Evolutionary conservation across 1,140 invertebrate genomes (phyloP).

Genomic region (Polypedilum vanderplanki): DNA sequence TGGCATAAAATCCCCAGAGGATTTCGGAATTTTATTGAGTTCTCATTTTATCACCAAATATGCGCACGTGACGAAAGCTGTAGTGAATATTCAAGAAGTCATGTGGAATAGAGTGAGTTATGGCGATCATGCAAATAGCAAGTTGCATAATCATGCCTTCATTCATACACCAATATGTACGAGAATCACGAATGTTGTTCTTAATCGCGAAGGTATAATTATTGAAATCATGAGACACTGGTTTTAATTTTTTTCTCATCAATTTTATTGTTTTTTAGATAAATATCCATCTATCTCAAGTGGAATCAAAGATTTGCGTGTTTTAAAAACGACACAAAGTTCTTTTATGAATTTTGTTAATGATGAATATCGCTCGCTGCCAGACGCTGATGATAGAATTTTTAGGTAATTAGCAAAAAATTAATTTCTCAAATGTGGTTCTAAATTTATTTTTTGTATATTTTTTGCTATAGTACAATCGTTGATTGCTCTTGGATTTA

Average conservation of each 20-base stretch:
- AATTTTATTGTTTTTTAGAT: slow-evolving; percentile 33
- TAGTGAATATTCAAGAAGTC: slow-evolving; percentile 59
- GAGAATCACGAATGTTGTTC: slow-evolving; percentile 57
- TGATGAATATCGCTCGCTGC: slow-evolving; percentile 65
- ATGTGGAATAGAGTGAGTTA: slow-evolving; percentile 62
- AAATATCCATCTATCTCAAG: slow-evolving; percentile 51
- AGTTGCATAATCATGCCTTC: slow-evolving; percentile 66
- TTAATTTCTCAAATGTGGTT: no score
- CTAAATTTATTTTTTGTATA: no score
- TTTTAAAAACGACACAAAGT: slow-evolving; percentile 69
- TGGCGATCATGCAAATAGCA: slow-evolving; percentile 42
- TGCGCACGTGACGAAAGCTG: slow-evolving; percentile 58
- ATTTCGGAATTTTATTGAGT: slow-evolving; percentile 61
- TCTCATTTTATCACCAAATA: slow-evolving; percentile 67
- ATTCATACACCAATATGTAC: slow-evolving; percentile 55
- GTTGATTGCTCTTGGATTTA: slow-evolving; percentile 66
- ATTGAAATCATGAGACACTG: neutral
- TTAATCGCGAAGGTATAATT: slow-evolving; percentile 54
- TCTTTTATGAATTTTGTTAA: slow-evolving; percentile 68
- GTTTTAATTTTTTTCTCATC: neutral
- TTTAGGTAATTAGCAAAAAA: slow-evolving; percentile 41
- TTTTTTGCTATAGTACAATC: slow-evolving; percentile 54
- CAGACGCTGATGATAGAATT: slow-evolving; percentile 64
- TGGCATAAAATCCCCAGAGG: slow-evolving; percentile 64
- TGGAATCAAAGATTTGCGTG: slow-evolving; percentile 57